phyloP scores from a whole-genome alignment of 2,888 invertebrate genomes.

The Acleris sparsana region DNA sequence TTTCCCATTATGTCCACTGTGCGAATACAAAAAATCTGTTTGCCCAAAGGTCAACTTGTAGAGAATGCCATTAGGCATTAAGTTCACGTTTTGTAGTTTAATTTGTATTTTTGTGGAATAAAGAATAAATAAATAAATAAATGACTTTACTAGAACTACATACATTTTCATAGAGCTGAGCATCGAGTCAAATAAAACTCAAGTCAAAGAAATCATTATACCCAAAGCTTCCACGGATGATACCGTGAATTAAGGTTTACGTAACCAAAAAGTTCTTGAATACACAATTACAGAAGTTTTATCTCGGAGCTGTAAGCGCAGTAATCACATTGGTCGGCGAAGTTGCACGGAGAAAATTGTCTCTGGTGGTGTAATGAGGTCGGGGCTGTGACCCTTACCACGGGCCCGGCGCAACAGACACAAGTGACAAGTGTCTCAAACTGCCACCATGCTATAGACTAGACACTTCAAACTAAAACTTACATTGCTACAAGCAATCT shows the following conservation, averaged over 20 bases:
- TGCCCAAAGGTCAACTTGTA: too few species aligned
- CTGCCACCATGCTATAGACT: not conserved
- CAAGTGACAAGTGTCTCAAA: conserved; percentile 23
- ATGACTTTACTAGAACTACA: too few species aligned
- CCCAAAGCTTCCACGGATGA: conserved; percentile 49
- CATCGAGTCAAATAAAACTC: conserved; percentile 16
- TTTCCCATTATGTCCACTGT: too few species aligned
- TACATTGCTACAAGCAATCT: conserved; percentile 4
- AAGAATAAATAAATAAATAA: too few species aligned
- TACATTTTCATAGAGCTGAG: too few species aligned
- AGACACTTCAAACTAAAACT: conserved; percentile 12
- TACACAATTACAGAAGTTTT: conserved; percentile 79
- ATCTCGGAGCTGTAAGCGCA: conserved; percentile 70
- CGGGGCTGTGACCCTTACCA: conserved; percentile 49
- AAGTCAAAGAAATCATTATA: conserved; percentile 29
- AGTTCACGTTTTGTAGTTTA: too few species aligned
- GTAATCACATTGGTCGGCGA: conserved; percentile 75
- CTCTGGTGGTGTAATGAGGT: conserved; percentile 68
- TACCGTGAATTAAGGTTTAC: conserved; percentile 72
- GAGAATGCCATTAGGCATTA: too few species aligned
- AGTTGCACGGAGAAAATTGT: conserved; percentile 74
- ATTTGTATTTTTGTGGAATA: too few species aligned
- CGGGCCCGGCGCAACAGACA: conserved; percentile 35
- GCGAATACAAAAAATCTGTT: too few species aligned
- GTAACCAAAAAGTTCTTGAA: conserved; percentile 71